Base-by-base conservation (phyloP, 1,140 invertebrate species). In the Drosophila eugracilis region DNA sequence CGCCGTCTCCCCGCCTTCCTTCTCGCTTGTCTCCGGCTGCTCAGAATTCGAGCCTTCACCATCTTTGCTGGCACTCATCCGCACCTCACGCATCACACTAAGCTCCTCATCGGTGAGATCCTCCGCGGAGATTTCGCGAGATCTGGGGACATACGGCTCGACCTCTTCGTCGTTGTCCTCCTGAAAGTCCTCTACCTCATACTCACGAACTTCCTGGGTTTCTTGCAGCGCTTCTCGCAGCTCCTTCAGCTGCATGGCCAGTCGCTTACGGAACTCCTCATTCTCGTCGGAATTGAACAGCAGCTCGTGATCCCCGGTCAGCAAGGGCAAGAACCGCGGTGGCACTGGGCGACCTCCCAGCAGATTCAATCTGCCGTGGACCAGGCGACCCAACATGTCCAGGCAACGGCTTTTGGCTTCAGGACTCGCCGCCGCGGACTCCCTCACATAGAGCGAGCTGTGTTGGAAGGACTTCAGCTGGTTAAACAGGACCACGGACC, bases 171-270 rank as follows among this genome's bases (percentile, higher is more conserved):
- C 39, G 2, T 54, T 36, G n/a, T 5, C 2, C 17, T 30, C 14
- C 10, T 15, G 7, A n/a, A 17, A 6, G 3, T 47, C 44, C 7
- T 28, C 4, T 24, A 28, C 24, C 12, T 42, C 14, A 0, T 7
- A 0, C 1, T 17, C 14, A 10, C 39, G 19, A 12, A 9, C 4
- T 12, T 42, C 39, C 39, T 22, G 39, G 10, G 17, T 19, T 2
- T 0, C 28, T 21, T 37, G 37, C 1, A 62, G 52, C 14, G 54
- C 22, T 0, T 30, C 17, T 10, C 60, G 60, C 30, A 65, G 14
- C 5, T 65, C 41, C 30, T 39, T 17, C 3, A 63, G 62, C 44
- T 66, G 62, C 34, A 12, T 32, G 15, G 24, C 32, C 41, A 65
- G 7, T 1, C 34, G n/a, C 1, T 5, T 17, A 1, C 60, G 60